Conservation (phyloP, 2,888 invertebrate species). For the Cremastinae sp. region DNA sequence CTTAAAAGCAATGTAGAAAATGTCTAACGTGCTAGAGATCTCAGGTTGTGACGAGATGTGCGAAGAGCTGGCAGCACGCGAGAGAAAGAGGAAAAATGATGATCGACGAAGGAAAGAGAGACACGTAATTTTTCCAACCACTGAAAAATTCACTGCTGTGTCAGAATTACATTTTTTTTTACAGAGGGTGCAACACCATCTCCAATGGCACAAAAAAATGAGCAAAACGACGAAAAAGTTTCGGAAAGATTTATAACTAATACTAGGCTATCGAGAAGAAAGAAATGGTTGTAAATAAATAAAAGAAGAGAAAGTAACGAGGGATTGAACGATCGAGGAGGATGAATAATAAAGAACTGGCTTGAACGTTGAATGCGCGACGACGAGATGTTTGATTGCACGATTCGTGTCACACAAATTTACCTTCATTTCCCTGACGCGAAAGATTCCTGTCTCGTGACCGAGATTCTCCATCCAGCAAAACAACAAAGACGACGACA, state of each 20-base stretch:
- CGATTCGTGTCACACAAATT: constrained; percentile 64
- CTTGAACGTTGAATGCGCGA: constrained; percentile 76
- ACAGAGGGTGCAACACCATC: constrained; percentile 79
- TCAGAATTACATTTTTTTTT: constrained; percentile 79
- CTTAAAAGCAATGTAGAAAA: constrained; percentile 74
- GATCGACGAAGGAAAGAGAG: constrained; percentile 28
- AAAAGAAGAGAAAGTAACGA: constrained; percentile 71
- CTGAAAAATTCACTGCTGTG: constrained; percentile 78
- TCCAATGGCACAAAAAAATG: constrained; percentile 75
- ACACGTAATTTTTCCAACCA: constrained; percentile 74
- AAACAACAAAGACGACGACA: constrained; percentile 5
- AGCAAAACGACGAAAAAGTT: constrained; percentile 49
- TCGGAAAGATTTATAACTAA: constrained; percentile 69
- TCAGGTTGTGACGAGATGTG: constrained; percentile 74
- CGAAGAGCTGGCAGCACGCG: constrained; percentile 53
- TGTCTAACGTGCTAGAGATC: constrained; percentile 79
- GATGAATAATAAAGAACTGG: constrained; percentile 66
- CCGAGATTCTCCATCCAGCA: not conserved
- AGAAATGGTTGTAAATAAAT: constrained; percentile 77
- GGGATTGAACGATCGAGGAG: not conserved
- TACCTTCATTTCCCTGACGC: constrained; percentile 40
- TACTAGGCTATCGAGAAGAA: constrained; percentile 66
- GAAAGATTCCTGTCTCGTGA: not conserved
- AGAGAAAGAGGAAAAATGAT: constrained; percentile 9
- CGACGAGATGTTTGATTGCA: constrained; percentile 68